phyloP scores from a whole-genome alignment of 37 sponge, comb jelly and placozoan species.

The Oscarella lobularis region DNA sequence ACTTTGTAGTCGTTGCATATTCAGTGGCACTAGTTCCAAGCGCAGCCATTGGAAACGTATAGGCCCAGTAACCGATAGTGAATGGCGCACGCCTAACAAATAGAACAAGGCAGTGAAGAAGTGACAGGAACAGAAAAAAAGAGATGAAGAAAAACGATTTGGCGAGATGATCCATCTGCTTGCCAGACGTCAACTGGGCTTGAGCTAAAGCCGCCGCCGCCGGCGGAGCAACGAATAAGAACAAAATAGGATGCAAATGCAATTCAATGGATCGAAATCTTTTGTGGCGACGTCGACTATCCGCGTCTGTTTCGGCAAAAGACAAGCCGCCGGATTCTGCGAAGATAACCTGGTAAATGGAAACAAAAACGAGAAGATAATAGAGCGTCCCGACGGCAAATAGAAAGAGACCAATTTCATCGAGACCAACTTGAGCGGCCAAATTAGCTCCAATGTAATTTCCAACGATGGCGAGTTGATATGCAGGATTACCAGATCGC shows the following conservation, averaged over 20 bases:
- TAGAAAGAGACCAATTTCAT: not conserved
- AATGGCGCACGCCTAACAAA: not conserved
- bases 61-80: not conserved
- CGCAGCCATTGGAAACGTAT: not conserved
- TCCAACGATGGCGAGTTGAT: not conserved
- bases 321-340: too few relatives aligned
- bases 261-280: not conserved
- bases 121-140: not conserved
- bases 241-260: not conserved
- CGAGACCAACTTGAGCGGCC: not conserved
- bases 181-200: not conserved
- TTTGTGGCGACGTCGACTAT: not conserved
- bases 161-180: not conserved
- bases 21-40: not conserved
- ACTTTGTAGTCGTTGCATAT: not conserved
- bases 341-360: not conserved
- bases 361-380: not conserved
- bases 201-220: not conserved
- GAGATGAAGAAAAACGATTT: not conserved
- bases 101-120: not conserved
- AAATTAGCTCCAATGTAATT: not conserved
- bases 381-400: not conserved
- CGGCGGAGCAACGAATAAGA: not conserved
- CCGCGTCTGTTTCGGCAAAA: too few relatives aligned
- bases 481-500: not conserved